Evolutionary conservation across 92 coral and sea anemone species (phyloP).

Genomic region (Nematostella vectensis): DNA sequence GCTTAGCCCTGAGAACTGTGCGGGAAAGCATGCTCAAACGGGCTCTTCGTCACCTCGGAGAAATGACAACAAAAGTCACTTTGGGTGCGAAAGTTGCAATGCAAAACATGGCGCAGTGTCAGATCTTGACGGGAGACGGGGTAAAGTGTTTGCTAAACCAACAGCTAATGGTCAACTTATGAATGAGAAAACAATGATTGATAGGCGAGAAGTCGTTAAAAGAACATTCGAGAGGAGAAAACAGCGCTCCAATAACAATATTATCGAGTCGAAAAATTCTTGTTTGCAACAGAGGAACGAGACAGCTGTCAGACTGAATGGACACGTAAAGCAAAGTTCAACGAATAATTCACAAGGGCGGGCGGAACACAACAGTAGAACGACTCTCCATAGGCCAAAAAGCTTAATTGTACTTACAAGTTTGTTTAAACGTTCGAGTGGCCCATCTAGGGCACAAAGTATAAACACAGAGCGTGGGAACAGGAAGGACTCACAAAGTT

Average conservation of each 20-base stretch:
- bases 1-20: background rate
- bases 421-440: conserved; percentile 60
- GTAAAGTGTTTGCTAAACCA: conserved; percentile 15
- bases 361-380: conserved; percentile 33
- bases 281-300: conserved; percentile 10
- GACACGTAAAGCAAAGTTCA: conserved; percentile 17
- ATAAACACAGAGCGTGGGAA: conserved; percentile 55
- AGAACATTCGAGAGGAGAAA: conserved; percentile 32
- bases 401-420: conserved; percentile 66
- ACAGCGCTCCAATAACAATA: conserved; percentile 29
- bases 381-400: conserved; percentile 43
- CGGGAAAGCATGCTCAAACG: background rate
- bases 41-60: conserved; percentile 2
- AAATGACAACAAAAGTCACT: conserved; percentile 15
- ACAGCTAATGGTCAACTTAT: conserved; percentile 29
- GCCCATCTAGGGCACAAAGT: conserved; percentile 19
- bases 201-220: conserved; percentile 18
- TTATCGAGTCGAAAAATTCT: conserved; percentile 15
- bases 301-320: conserved; percentile 15
- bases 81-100: conserved; percentile 31
- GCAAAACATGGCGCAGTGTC: conserved; percentile 34
- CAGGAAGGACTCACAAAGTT: conserved; percentile 3
- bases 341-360: conserved; percentile 17
- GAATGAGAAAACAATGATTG: conserved; percentile 52
- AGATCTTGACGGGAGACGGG: conserved; percentile 8